Base-by-base conservation (phyloP, 2,888 invertebrate species). In the Pomacea canaliculata region DNA sequence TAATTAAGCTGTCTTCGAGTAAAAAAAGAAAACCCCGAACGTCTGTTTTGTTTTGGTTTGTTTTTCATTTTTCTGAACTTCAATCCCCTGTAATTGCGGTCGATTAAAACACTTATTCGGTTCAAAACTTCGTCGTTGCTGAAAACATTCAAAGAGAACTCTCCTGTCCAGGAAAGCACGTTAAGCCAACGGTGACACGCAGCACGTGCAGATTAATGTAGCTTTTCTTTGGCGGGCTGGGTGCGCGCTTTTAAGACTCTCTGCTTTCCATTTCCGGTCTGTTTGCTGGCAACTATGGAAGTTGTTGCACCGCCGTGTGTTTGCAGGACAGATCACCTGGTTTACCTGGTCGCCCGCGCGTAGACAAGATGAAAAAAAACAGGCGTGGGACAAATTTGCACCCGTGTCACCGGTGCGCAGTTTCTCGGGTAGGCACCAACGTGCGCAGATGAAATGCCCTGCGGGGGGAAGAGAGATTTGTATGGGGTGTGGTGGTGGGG, bases 161-260 rank as follows among this genome's bases (percentile, higher is more conserved):
- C 70, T 56, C 67, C 65, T 46, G 67, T n/a, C 23, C 72, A 51
- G 51, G 67, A 73, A 67, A 66, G 27, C 46, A 56, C 65, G 59
- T 37, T n/a, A 51, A 63, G 37, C 37, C 18, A n/a, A 16, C 9
- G 27, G 7, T 51, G 37, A 19, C 19, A 18, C 46, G 37, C 46
- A 27, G 67, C 73, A 73, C 73, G 73, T 73, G 73, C 51, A 23
- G n/a, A 19, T 59, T 73, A 73, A 73, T 73, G 73, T 66, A 67
- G 73, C 66, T 37, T 67, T 56, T 66, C 73, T 73, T 37, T 66
- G 37, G 23, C 56, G 56, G 13, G 46, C n/a, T n/a, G 16, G 27
- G 56, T 12, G 10, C 56, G 66, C 63, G 23, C 46, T 23, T 63
- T 67, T 49, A 16, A 37, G 66, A 10, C 49, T 48, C n/a, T 46